A percentile compares a stretch with the other conserved stretches of the same genome.
phyloP scores from a whole-genome alignment of 2,113 vertebrate genomes.

The Oreochromis aureus region DNA sequence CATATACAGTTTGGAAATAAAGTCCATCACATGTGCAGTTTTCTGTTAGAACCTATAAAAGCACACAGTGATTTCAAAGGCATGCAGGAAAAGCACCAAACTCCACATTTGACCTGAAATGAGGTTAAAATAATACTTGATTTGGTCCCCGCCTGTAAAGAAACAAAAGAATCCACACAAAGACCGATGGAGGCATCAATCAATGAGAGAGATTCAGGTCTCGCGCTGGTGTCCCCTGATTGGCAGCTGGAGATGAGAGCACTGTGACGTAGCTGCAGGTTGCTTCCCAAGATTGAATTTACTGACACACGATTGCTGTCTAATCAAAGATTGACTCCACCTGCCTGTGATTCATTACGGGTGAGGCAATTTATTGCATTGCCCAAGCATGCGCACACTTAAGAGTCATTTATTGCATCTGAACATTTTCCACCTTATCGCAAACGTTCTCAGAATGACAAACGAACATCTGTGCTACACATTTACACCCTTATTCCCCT shows the following conservation, averaged over 20 bases:
- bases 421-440: neutral
- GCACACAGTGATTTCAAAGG: neutral
- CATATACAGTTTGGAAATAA: neutral
- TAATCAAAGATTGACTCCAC: neutral
- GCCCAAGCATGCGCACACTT: neutral
- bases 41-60: neutral
- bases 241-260: neutral
- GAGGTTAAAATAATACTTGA: neutral
- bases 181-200: neutral
- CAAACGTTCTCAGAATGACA: neutral
- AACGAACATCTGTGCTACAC: neutral
- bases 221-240: neutral
- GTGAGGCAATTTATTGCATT: neutral
- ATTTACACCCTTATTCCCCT: neutral
- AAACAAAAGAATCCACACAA: neutral
- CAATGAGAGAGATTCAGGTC: neutral
- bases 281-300: neutral
- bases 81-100: neutral
- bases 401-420: neutral
- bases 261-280: neutral
- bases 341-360: neutral
- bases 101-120: neutral
- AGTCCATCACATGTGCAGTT: neutral
- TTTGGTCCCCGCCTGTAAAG: neutral
- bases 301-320: neutral